Conservation (phyloP, 2,888 invertebrate species). For the Callyntrura sp. region DNA sequence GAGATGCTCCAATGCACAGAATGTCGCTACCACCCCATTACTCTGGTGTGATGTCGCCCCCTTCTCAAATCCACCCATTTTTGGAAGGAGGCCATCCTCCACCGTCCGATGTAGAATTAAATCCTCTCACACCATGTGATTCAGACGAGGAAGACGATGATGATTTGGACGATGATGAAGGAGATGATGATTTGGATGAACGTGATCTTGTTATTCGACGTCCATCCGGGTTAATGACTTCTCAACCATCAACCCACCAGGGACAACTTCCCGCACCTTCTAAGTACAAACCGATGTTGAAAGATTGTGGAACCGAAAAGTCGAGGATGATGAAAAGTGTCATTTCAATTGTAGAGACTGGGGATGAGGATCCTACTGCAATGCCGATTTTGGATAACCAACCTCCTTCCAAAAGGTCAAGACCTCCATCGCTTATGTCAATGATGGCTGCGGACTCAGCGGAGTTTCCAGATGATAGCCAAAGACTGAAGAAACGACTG, state of each 20-base stretch:
- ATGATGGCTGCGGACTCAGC: background rate
- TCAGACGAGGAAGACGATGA: constrained; percentile 65
- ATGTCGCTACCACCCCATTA: constrained; percentile 37
- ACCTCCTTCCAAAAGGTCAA: constrained; percentile 57
- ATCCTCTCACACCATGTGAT: constrained; percentile 80
- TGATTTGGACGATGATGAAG: constrained; percentile 55
- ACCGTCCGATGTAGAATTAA: constrained; percentile 75
- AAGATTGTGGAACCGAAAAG: constrained; percentile 66
- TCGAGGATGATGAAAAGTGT: constrained; percentile 64
- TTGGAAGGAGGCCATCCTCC: background rate
- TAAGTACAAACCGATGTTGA: constrained; percentile 65
- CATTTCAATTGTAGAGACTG: constrained; percentile 58
- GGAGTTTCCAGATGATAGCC: constrained; percentile 12
- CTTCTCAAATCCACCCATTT: background rate
- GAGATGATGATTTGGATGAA: constrained; percentile 49
- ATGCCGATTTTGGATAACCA: constrained; percentile 40
- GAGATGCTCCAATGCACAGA: constrained; percentile 33
- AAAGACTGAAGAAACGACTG: constrained; percentile 53
- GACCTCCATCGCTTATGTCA: constrained; percentile 19
- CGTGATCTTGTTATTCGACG: constrained; percentile 12
- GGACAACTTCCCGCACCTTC: background rate
- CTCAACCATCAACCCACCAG: background rate
- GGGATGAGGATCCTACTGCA: background rate
- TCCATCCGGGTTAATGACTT: constrained; percentile 9
- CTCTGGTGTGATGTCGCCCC: constrained; percentile 8